Evolutionary conservation across 2,797 vertebrate species (phyloP).

Genomic region (Lycodopsis pacificus): DNA sequence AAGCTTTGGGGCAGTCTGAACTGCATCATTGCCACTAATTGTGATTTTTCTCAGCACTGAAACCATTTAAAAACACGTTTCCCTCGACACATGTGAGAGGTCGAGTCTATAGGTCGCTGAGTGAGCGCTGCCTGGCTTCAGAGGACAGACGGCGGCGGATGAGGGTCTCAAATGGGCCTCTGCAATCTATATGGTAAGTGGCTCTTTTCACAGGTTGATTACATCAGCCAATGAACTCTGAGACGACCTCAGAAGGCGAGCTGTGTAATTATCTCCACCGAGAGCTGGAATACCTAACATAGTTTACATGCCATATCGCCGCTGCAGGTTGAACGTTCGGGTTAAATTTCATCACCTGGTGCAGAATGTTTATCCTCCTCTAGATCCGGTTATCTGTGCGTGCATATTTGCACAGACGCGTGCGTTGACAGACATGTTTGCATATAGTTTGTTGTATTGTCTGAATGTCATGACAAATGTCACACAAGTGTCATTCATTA

Average conservation of each 20-base stretch:
- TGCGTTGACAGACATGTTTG: slow-evolving; percentile 14
- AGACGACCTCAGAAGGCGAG: slow-evolving; percentile 5
- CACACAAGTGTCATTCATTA: not conserved
- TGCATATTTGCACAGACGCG: not conserved
- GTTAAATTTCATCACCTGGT: slow-evolving; percentile 3
- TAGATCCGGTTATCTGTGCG: not conserved
- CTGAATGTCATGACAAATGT: not conserved
- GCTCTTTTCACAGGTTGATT: slow-evolving; percentile 45
- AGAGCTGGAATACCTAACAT: slow-evolving; percentile 13
- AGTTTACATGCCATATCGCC: slow-evolving; percentile 3
- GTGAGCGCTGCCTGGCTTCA: not conserved
- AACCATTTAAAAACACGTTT: slow-evolving; percentile 2
- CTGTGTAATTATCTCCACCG: slow-evolving; percentile 41
- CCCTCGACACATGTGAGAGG: not conserved
- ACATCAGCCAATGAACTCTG: slow-evolving; percentile 33
- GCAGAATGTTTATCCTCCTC: slow-evolving; percentile 9
- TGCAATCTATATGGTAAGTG: slow-evolving; percentile 56
- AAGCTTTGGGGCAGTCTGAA: not conserved
- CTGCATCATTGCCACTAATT: not conserved
- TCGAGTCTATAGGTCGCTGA: not conserved
- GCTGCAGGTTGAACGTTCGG: not conserved
- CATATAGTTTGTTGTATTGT: not conserved
- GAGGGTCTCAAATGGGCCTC: slow-evolving; percentile 19
- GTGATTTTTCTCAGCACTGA: not conserved
- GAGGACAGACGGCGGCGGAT: slow-evolving; percentile 11